A percentile compares a stretch with the other conserved stretches of the same genome.
Evolutionary conservation across 2,113 vertebrate species (phyloP).

Genomic region (Trichomycterus rosablanca): DNA sequence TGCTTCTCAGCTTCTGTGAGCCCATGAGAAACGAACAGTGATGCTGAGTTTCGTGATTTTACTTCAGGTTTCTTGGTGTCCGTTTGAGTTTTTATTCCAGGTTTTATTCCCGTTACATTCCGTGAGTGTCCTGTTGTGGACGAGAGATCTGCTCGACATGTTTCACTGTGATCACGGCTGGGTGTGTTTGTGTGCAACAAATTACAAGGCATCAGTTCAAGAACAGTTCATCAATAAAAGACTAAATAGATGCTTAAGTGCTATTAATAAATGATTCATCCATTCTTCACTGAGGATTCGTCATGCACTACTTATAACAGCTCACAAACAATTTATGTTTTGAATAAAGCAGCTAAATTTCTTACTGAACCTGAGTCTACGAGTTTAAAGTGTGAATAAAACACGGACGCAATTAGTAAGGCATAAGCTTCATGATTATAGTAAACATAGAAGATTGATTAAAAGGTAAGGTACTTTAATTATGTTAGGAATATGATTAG

Average conservation of each 20-base stretch:
- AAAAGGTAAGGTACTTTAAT: not conserved
- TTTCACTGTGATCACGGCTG: slow-evolving; percentile 1
- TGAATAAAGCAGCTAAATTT: not conserved
- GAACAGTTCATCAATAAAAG: too few species aligned
- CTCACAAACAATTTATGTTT: too few species aligned
- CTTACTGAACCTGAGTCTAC: not conserved
- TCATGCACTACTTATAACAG: too few species aligned
- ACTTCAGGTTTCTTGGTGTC: slow-evolving; percentile 19
- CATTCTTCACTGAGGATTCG: too few species aligned
- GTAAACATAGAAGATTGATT: too few species aligned
- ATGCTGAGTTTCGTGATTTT: not conserved
- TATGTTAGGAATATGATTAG: not conserved
- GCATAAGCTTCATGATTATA: too few species aligned
- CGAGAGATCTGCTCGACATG: slow-evolving; percentile 19
- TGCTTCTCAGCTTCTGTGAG: not conserved
- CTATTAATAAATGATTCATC: too few species aligned
- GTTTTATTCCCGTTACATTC: not conserved
- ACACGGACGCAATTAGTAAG: not conserved
- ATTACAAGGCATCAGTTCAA: not conserved
- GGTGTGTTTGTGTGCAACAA: not conserved
- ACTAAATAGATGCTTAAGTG: too few species aligned
- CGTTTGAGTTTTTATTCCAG: slow-evolving; percentile 2
- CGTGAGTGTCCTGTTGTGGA: not conserved
- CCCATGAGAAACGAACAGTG: not conserved
- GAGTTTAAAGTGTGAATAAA: too few species aligned